phyloP scores from a whole-genome alignment of 2,888 invertebrate genomes.

The Druceiella hillmani region DNA sequence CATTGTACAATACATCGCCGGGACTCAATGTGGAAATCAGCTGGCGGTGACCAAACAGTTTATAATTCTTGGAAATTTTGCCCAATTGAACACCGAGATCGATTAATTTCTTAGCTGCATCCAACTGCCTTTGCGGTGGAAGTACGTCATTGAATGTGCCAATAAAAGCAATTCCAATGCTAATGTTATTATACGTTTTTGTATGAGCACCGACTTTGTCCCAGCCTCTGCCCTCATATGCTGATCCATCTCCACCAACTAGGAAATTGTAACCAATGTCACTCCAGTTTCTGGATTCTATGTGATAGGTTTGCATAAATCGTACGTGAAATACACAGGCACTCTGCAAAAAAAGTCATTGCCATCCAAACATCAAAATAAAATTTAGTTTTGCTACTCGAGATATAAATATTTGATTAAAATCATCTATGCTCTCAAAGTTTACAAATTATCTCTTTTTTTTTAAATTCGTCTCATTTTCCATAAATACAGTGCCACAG shows the following conservation, averaged over 20 bases:
- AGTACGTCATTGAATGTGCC: conserved; percentile 58
- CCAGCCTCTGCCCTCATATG: conserved; percentile 74
- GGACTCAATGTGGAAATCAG: conserved; percentile 62
- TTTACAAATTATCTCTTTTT: too few species aligned
- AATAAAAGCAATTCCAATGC: conserved; percentile 67
- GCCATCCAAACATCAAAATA: too few species aligned
- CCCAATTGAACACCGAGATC: conserved; percentile 54
- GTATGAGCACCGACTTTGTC: conserved; percentile 66
- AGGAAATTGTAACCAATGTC: conserved; percentile 77
- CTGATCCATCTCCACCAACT: conserved; percentile 72
- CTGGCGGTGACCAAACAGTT: conserved; percentile 63
- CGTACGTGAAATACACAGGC: conserved; percentile 56
- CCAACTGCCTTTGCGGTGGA: conserved; percentile 51
- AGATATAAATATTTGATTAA: too few species aligned
- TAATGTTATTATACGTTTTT: conserved; percentile 56
- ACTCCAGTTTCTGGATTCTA: conserved; percentile 56
- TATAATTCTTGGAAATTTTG: conserved; percentile 59
- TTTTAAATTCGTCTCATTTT: too few species aligned
- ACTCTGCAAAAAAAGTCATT: conserved; percentile 49
- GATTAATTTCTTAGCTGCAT: conserved; percentile 58
- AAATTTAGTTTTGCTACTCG: too few species aligned
- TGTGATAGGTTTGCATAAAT: conserved; percentile 62
- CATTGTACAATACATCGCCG: conserved; percentile 57
- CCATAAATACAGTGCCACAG: too few species aligned
- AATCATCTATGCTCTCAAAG: too few species aligned